phyloP scores from a whole-genome alignment of 2,797 vertebrate species.

The Centroberyx gerrardi region DNA sequence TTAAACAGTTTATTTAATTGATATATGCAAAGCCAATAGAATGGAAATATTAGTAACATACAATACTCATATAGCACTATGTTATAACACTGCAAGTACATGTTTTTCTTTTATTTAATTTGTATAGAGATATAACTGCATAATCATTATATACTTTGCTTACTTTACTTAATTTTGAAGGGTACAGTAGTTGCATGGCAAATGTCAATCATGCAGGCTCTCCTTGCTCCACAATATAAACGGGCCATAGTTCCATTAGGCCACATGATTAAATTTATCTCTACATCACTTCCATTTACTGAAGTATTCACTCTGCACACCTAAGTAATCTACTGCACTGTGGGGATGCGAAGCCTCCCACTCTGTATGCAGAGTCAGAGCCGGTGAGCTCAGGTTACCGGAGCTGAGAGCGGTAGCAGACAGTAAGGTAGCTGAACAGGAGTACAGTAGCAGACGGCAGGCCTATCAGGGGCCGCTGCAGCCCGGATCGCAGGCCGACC shows the following conservation, averaged over 20 bases:
- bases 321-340: slow-evolving; percentile 42
- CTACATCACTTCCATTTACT: slow-evolving; percentile 53
- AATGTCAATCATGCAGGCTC: slow-evolving; percentile 11
- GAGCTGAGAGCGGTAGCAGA: slow-evolving; percentile 55
- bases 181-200: slow-evolving; percentile 13
- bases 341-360: slow-evolving; percentile 37
- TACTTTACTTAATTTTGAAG: slow-evolving; percentile 16
- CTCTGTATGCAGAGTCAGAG: slow-evolving; percentile 41
- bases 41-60: not conserved
- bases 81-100: too few relatives aligned
- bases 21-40: not conserved
- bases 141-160: not conserved
- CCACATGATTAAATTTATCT: slow-evolving; percentile 58
- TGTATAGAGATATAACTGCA: not conserved
- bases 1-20: not conserved
- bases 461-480: slow-evolving; percentile 36
- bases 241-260: slow-evolving; percentile 32
- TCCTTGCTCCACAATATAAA: slow-evolving; percentile 36
- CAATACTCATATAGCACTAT: too few relatives aligned
- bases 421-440: slow-evolving; percentile 55
- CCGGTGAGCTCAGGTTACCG: slow-evolving; percentile 61
- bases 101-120: too few relatives aligned
- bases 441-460: slow-evolving; percentile 68
- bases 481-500: slow-evolving; percentile 25
- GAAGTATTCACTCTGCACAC: slow-evolving; percentile 49